Conservation (phyloP, 2,113 vertebrate genomes). For the Pipa parva region DNA sequence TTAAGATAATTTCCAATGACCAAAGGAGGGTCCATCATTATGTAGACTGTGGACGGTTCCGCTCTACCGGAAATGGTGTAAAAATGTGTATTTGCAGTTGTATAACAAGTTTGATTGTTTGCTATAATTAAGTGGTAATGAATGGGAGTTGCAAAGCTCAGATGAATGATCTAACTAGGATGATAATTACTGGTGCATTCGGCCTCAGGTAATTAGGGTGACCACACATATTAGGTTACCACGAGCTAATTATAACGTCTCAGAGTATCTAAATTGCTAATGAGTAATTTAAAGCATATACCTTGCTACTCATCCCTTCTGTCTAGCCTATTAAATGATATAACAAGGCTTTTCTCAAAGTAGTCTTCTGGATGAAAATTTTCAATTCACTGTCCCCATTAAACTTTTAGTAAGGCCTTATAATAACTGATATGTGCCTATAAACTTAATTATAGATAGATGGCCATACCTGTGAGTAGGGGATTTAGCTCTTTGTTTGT, state of each 20-base stretch:
- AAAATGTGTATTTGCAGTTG: slow-evolving; percentile 28
- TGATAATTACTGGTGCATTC: slow-evolving; percentile 36
- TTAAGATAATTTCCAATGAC: slow-evolving; percentile 21
- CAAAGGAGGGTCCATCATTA: slow-evolving; percentile 28
- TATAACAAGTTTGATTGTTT: slow-evolving; percentile 39
- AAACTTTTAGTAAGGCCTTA: too few relatives aligned
- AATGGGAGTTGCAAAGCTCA: slow-evolving; percentile 34
- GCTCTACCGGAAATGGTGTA: slow-evolving; percentile 17
- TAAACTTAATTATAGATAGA: too few relatives aligned
- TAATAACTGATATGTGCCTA: too few relatives aligned
- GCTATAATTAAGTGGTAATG: slow-evolving; percentile 43
- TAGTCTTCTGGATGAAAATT: slow-evolving; percentile 11
- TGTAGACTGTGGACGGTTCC: slow-evolving; percentile 9
- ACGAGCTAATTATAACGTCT: slow-evolving; percentile 31
- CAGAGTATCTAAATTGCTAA: slow-evolving; percentile 22
- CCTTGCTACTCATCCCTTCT: slow-evolving; percentile 4
- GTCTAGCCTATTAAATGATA: too few relatives aligned
- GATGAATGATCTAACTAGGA: slow-evolving; percentile 38
- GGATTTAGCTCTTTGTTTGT: too few relatives aligned
- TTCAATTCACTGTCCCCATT: too few relatives aligned
- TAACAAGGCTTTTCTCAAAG: too few relatives aligned
- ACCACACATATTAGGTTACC: slow-evolving; percentile 33
- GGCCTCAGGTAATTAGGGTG: slow-evolving; percentile 36
- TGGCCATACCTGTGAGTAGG: too few relatives aligned
- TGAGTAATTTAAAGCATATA: slow-evolving; percentile 26